phyloP scores from a whole-genome alignment of 2,888 invertebrate species.

The Priocnemis perturbator region DNA sequence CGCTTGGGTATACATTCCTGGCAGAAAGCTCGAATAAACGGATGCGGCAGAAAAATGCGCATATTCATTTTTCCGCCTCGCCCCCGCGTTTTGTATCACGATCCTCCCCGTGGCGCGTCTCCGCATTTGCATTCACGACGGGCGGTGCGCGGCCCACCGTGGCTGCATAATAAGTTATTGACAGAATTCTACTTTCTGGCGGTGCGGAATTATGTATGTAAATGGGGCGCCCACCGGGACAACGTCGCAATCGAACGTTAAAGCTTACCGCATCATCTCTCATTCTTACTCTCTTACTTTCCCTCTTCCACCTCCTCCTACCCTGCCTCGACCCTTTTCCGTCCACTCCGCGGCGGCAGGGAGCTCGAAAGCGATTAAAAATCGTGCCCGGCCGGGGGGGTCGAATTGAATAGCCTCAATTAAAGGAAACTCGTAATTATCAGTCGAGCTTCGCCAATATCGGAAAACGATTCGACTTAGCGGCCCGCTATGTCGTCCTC shows the following conservation, averaged over 20 bases:
- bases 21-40: neutral
- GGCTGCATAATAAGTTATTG: conserved; percentile 53
- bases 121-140: conserved; percentile 31
- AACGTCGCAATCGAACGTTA: conserved; percentile 27
- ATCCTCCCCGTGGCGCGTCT: conserved; percentile 6
- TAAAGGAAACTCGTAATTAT: conserved; percentile 70
- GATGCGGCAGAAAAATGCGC: neutral
- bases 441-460: conserved; percentile 60
- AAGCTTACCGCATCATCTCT: neutral
- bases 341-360: neutral
- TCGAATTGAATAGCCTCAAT: conserved; percentile 67
- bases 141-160: conserved; percentile 20
- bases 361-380: conserved; percentile 50
- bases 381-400: conserved; percentile 30
- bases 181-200: conserved; percentile 36
- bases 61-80: neutral
- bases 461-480: conserved; percentile 69
- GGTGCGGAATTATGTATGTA: conserved; percentile 48
- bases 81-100: conserved; percentile 7
- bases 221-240: conserved; percentile 24
- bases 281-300: conserved; percentile 8
- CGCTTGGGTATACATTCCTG: no score
- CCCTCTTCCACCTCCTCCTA: conserved; percentile 5
- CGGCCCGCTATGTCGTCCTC: conserved; percentile 31
- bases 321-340: neutral